Base-by-base conservation (phyloP, 2,888 invertebrate genomes). In the Nephrocerus scutellatus region DNA sequence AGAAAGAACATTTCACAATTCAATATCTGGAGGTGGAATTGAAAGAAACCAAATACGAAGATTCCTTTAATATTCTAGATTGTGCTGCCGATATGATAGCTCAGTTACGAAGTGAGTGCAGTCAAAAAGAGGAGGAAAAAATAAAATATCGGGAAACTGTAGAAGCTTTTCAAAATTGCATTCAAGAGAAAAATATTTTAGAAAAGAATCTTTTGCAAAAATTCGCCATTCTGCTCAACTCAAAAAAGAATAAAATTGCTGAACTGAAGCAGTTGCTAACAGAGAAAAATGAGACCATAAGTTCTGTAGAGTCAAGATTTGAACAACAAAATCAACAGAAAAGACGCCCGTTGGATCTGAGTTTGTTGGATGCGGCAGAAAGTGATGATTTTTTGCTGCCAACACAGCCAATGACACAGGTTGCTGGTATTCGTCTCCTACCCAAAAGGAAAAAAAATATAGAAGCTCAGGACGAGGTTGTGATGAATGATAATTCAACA, bases 181-280 rank as follows among this genome's bases (percentile, higher is more conserved):
- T 62, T 3, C 40, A 44, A 5, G 52, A 53, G 1, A 46, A 53
- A 5, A 53, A 53, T 14, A 4, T 21, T 2, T 13, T 47, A 4
- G 56, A 62, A 30, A 43, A 24, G 12, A 51, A 39, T 6, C 32
- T 62, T 9, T 28, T 63, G 0, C 48, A 45, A 14, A 63, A 60
- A 33, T 63, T 60, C 19, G 24, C 52, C 1, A 7, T 55, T 10
- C 48, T 63, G 0, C 38, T 63, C 1, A 62, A 63, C 39, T 52
- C 47, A 14, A 63, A 63, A 30, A 63, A 63, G 20, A 41, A 53
- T 12, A 54, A 57, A 35, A 63, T 63, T 15, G 49, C 48, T 0
- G 53, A 60, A 14, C 39, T 63, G 4, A 51, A 59, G 10, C 37
- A 39, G 6, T 30, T 48, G n/a, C 38, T 47, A 13, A 15, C 28